Base-by-base conservation (phyloP, 2,113 vertebrate genomes). In the Hiodon alosoides region DNA sequence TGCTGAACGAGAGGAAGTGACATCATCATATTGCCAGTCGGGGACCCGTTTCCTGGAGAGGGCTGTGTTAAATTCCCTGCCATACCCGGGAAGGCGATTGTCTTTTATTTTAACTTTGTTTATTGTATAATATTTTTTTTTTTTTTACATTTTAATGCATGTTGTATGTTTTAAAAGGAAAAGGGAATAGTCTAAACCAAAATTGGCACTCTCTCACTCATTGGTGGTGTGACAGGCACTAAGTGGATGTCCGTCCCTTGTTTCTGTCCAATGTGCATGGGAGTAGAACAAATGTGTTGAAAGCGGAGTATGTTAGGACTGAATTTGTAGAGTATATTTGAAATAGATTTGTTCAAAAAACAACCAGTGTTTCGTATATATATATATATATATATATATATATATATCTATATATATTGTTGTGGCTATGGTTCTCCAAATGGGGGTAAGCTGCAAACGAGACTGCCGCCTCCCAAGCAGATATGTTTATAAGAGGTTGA, bases 21-120 rank as follows among this genome's bases (percentile, higher is more conserved):
- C 47, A 16, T 66, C 71, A 66, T 67, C 54, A 54, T 31, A 46
- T 31, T 69, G 10, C 55, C 10, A 13, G 57, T 5, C 75, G 52
- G 77, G 61, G 67, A 75, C 68, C 50, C 58, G 57, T 10, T 14
- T 73, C 66, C 17, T 46, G 16, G 46, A 1, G n/a, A 7, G 10
- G 67, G 50, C 53, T 72, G 57, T 47, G 46, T 73, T 65, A 79
- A 80, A 81, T 83, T 83, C 82, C 82, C 75, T 65, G 51, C 61
- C 9, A 76, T 74, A 65, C 69, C 72, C 51, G 59, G 68, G 67
- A 65, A 76, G 74, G 75, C 65, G 64, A 65, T 57, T 54, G 66
- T 3, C 16, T 50, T 51, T 52, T 65, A 55, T 64, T 54, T 75
- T 13, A 54, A 67, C 7, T 76, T 51, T 3, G 9, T 66, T 72